Evolutionary conservation across 1,140 invertebrate genomes (phyloP).

Genomic region (Aricia agestis): DNA sequence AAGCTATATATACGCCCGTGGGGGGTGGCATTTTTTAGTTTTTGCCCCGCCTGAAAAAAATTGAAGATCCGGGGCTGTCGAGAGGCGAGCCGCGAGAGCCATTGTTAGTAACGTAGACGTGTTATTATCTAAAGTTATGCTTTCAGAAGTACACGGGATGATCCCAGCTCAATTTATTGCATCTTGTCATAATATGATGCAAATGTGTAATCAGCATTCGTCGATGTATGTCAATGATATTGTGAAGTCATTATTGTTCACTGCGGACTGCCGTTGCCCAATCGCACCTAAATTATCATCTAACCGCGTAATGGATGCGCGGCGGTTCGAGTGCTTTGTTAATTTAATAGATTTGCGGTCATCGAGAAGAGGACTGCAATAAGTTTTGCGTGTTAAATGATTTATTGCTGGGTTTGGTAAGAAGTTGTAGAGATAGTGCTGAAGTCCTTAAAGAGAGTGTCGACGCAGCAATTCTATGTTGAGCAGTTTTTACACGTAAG

Average conservation of each 20-base stretch:
- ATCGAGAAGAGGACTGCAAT: constrained; percentile 7
- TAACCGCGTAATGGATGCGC: constrained; percentile 10
- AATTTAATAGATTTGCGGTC: constrained; percentile 6
- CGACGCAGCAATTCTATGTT: too few relatives aligned
- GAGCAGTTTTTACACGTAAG: too few relatives aligned
- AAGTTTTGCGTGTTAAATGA: not conserved
- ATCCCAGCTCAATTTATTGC: not conserved
- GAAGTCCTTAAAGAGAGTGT: too few relatives aligned
- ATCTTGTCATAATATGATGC: not conserved
- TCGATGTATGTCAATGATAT: constrained; percentile 1
- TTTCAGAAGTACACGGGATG: not conserved
- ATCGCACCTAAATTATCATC: not conserved
- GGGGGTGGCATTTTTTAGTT: too few relatives aligned
- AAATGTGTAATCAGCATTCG: not conserved
- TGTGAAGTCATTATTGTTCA: not conserved
- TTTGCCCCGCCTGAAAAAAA: too few relatives aligned
- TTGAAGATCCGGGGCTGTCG: too few relatives aligned
- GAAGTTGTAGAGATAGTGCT: too few relatives aligned
- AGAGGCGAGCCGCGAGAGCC: too few relatives aligned
- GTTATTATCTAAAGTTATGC: not conserved
- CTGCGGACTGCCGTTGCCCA: not conserved
- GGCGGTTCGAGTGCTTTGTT: not conserved
- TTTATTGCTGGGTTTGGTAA: not conserved
- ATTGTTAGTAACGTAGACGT: too few relatives aligned
- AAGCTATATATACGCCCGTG: too few relatives aligned